These are phyloP conservation scores for Okapia johnstoni DNA, from an alignment of 2,113 vertebrate genomes.

Conservation along the genomic window DNA sequence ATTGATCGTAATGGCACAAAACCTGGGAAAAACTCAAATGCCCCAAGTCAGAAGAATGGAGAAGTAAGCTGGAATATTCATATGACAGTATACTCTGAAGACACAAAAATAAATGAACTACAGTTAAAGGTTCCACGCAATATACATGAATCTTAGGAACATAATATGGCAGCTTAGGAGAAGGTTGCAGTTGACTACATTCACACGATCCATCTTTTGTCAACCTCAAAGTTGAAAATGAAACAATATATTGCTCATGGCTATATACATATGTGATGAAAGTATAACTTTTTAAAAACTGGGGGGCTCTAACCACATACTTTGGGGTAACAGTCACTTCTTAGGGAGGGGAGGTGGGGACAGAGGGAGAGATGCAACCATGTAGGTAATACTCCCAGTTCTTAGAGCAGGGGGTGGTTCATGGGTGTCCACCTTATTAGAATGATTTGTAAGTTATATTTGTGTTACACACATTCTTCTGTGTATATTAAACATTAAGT, in stretches of 20 bases:
- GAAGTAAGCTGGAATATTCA: too few relatives aligned
- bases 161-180: not conserved
- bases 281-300: not conserved
- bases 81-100: fast-evolving
- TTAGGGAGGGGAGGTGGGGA: not conserved
- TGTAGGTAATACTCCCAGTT: fast-evolving
- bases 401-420: not conserved
- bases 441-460: not conserved
- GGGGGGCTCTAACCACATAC: too few relatives aligned
- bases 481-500: not conserved
- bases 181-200: not conserved
- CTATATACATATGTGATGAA: not conserved
- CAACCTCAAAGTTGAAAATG: not conserved
- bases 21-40: not conserved
- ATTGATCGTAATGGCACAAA: not conserved
- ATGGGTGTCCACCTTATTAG: too few relatives aligned
- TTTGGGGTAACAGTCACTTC: not conserved
- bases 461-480: not conserved
- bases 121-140: fast-evolving
- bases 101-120: not conserved
- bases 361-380: fast-evolving
- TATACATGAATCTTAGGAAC: not conserved
- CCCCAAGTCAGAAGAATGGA: not conserved
- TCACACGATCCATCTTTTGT: not conserved
- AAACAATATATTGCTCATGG: not conserved